Evolutionary conservation across 2,113 vertebrate genomes (phyloP).

Genomic region (Gymnarchus niloticus): DNA sequence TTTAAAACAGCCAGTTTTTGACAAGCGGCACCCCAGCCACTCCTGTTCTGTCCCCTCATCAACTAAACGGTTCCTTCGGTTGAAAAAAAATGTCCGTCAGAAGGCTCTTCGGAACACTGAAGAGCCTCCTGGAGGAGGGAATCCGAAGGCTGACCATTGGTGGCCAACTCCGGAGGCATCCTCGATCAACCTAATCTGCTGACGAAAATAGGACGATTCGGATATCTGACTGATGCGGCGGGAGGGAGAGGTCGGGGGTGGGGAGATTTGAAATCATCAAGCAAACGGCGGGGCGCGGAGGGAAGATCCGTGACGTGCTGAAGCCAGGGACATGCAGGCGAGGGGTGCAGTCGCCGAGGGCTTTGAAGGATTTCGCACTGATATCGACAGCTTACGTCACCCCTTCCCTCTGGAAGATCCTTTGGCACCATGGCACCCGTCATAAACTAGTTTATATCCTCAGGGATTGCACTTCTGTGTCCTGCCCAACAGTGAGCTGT

Average conservation of each 20-base stretch:
- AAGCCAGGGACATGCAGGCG: background rate
- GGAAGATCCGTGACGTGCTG: background rate
- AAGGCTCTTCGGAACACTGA: background rate
- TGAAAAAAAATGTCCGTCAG: background rate
- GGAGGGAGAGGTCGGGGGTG: background rate
- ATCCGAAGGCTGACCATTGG: background rate
- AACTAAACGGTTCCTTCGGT: background rate
- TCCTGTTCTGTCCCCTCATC: background rate
- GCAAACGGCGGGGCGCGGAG: background rate
- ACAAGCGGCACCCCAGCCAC: slow-evolving; percentile 36
- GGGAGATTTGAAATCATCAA: background rate
- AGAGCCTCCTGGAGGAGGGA: too few relatives aligned
- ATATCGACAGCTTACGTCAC: background rate
- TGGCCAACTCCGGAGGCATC: background rate
- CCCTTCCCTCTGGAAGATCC: background rate
- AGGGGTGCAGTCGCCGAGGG: background rate
- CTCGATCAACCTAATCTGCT: background rate
- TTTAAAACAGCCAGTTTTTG: slow-evolving; percentile 29
- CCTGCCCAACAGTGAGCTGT: background rate
- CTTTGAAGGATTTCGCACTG: background rate
- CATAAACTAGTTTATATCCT: slow-evolving; percentile 12
- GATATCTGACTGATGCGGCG: background rate
- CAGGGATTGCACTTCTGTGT: background rate
- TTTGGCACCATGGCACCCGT: background rate
- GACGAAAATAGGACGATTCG: background rate